These are phyloP conservation scores for Anodontia alba DNA, from an alignment of 2,888 invertebrate species.

Conservation along the genomic window DNA sequence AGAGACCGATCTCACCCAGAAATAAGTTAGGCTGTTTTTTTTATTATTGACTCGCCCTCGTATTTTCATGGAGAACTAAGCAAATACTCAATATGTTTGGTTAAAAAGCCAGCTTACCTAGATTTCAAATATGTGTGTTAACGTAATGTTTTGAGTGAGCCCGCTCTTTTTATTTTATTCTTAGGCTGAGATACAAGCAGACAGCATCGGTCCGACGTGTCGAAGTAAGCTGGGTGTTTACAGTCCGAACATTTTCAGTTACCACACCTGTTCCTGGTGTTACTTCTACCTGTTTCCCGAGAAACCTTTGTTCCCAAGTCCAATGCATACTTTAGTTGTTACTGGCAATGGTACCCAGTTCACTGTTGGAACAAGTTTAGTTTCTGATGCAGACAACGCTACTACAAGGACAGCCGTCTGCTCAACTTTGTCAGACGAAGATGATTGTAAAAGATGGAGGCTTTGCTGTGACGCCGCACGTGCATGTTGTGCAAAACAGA, in stretches of 20 bases:
- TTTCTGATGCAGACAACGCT: constrained; percentile 34
- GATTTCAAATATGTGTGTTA: too few relatives aligned
- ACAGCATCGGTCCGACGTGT: not conserved
- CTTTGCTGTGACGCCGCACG: constrained; percentile 36
- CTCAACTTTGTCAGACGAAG: constrained; percentile 30
- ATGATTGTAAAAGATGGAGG: constrained; percentile 44
- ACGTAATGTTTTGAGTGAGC: too few relatives aligned
- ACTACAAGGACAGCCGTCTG: constrained; percentile 28
- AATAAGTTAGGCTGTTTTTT: too few relatives aligned
- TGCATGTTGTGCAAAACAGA: constrained; percentile 34
- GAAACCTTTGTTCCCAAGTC: not conserved
- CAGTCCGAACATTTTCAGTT: not conserved
- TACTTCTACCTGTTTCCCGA: not conserved
- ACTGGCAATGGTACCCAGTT: constrained; percentile 27
- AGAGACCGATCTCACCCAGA: too few relatives aligned
- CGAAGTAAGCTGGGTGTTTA: not conserved
- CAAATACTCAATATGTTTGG: too few relatives aligned
- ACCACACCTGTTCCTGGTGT: not conserved
- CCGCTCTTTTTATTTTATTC: not conserved
- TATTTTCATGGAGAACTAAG: too few relatives aligned
- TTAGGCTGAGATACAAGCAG: not conserved
- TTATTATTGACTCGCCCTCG: too few relatives aligned
- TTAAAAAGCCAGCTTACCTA: too few relatives aligned
- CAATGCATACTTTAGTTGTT: constrained; percentile 10
- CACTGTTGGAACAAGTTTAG: constrained; percentile 13